Conservation (phyloP, 2,888 invertebrate species). For the Alcis repandata region DNA sequence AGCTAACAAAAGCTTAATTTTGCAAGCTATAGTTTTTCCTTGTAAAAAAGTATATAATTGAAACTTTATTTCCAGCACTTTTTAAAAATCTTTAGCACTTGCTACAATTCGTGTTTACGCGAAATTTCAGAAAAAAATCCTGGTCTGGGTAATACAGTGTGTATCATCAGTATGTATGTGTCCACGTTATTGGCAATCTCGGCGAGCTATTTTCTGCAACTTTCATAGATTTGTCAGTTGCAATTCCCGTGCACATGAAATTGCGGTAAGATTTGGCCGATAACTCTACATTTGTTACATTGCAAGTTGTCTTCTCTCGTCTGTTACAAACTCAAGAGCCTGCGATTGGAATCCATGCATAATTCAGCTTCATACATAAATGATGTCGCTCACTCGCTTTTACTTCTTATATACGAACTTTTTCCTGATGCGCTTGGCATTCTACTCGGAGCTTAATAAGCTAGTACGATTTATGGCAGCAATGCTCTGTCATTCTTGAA, state of each 20-base stretch:
- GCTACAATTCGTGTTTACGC: too few relatives aligned
- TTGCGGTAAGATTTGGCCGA: background rate
- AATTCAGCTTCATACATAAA: conserved; percentile 79
- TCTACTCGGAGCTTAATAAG: conserved; percentile 56
- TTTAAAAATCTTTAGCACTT: too few relatives aligned
- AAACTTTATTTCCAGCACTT: too few relatives aligned
- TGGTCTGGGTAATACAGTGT: too few relatives aligned
- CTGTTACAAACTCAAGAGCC: conserved; percentile 66
- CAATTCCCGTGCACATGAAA: background rate
- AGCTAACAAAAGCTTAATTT: background rate
- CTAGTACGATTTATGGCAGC: conserved; percentile 55
- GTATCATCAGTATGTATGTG: too few relatives aligned
- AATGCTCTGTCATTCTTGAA: conserved; percentile 47
- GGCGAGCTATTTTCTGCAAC: too few relatives aligned
- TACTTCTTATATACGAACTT: conserved; percentile 64
- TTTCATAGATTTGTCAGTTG: too few relatives aligned
- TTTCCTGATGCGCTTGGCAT: conserved; percentile 60
- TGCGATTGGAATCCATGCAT: conserved; percentile 77
- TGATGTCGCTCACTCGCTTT: conserved; percentile 72
- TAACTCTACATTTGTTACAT: conserved; percentile 28
- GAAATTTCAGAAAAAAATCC: too few relatives aligned
- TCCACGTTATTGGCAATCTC: too few relatives aligned
- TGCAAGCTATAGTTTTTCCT: background rate
- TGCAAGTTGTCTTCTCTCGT: conserved; percentile 58
- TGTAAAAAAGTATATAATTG: background rate